Evolutionary conservation across 2,113 vertebrate species (phyloP).

Genomic region (Chamaetylas fuelleborni): DNA sequence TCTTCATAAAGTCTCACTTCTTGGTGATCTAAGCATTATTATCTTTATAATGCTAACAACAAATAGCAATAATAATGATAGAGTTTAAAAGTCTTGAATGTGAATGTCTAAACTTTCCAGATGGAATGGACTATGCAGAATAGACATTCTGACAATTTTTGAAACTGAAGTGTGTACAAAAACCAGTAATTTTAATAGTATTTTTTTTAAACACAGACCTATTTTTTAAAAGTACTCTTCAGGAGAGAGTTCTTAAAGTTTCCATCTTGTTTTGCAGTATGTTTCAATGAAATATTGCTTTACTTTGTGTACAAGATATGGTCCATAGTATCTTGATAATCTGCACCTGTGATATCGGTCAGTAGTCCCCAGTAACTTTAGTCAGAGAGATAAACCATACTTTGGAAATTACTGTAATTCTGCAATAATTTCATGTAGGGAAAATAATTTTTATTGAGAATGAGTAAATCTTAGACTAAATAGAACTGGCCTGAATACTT

Average conservation of each 20-base stretch:
- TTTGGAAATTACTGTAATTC: not conserved
- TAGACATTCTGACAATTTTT: slow-evolving; percentile 2
- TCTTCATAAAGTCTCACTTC: slow-evolving; percentile 84
- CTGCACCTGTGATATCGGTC: not conserved
- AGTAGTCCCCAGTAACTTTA: not conserved
- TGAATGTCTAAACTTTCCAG: not conserved
- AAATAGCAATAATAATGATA: not conserved
- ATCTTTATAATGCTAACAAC: not conserved
- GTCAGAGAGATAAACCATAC: not conserved
- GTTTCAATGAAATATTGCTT: not conserved
- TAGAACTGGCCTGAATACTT: not conserved
- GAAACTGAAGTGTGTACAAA: not conserved
- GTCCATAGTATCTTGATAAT: not conserved
- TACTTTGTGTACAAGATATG: slow-evolving; percentile 15
- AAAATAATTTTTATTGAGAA: not conserved
- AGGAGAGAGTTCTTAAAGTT: not conserved
- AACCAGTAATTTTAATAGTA: not conserved
- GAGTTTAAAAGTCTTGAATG: not conserved
- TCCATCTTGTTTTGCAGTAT: not conserved
- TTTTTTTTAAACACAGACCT: not conserved
- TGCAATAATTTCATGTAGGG: not conserved
- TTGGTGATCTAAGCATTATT: slow-evolving; percentile 51
- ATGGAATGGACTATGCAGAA: not conserved
- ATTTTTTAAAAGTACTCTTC: not conserved
- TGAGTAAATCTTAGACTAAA: not conserved